phyloP scores from a whole-genome alignment of 2,888 invertebrate genomes.

The Gryllus longicercus region DNA sequence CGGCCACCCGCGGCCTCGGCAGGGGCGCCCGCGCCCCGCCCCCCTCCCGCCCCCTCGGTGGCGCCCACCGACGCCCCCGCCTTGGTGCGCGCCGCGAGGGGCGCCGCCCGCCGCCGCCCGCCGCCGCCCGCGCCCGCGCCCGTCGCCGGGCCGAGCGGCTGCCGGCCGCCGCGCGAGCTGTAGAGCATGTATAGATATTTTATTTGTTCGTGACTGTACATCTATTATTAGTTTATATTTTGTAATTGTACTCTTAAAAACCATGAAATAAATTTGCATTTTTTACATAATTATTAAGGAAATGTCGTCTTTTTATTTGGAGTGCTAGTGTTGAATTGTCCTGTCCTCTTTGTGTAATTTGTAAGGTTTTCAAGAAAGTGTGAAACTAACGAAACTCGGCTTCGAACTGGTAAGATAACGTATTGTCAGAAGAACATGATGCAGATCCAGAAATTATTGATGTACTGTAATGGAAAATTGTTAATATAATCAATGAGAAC shows the following conservation, averaged over 20 bases:
- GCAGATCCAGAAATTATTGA: no score
- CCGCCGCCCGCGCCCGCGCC: not conserved
- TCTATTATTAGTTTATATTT: conserved; percentile 17
- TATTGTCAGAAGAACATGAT: no score
- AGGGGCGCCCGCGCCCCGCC: not conserved
- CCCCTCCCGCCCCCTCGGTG: not conserved
- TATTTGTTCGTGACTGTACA: not conserved
- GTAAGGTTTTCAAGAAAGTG: no score
- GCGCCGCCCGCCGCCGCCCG: not conserved
- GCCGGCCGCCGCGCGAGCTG: not conserved
- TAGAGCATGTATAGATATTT: conserved; percentile 5
- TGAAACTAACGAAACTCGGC: no score
- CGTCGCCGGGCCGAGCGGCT: not conserved
- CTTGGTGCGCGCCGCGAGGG: not conserved
- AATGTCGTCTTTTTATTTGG: not conserved
- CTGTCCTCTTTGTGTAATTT: no score
- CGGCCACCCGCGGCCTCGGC: no score
- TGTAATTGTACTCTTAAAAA: not conserved
- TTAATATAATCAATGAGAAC: no score
- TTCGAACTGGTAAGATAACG: no score
- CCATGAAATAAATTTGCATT: not conserved
- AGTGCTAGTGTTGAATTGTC: no score
- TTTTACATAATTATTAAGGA: not conserved
- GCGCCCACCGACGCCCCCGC: not conserved
- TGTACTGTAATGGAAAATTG: no score